A percentile compares a stretch with the other conserved stretches of the same genome.
Conservation (phyloP, 2,797 vertebrate species). For the Aeoliscus strigatus region DNA sequence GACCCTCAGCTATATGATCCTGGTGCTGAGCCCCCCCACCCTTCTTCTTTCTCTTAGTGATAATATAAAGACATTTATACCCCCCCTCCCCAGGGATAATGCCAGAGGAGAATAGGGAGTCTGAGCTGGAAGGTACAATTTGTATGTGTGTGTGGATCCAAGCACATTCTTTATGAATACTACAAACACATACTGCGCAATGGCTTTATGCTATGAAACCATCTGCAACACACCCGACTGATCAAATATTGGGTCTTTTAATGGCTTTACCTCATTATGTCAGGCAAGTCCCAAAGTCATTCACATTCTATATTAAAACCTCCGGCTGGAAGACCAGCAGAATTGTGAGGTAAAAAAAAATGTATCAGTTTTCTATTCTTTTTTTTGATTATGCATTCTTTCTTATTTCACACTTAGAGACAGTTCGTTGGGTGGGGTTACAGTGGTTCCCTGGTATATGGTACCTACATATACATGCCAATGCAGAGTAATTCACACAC, state of each 20-base stretch:
- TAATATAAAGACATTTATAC: conserved; percentile 61
- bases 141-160: conserved; percentile 6
- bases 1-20: conserved; percentile 42
- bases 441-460: no score
- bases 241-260: conserved; percentile 21
- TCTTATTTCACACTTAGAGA: no score
- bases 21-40: conserved; percentile 37
- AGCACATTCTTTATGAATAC: conserved; percentile 37
- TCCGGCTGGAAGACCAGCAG: background rate
- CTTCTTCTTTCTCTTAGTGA: conserved; percentile 35
- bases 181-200: conserved; percentile 14
- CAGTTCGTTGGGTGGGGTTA: no score
- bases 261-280: conserved; percentile 3
- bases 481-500: no score
- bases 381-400: no score
- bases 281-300: conserved; percentile 1
- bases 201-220: conserved; percentile 1
- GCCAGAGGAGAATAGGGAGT: conserved; percentile 13
- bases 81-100: conserved; percentile 33
- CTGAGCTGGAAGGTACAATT: conserved; percentile 6
- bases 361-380: no score
- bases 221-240: background rate
- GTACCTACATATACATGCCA: no score
- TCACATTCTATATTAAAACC: background rate
- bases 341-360: no score